These are phyloP conservation scores for Eristalis intricaria DNA, from an alignment of 2,888 invertebrate species.

Conservation along the genomic window DNA sequence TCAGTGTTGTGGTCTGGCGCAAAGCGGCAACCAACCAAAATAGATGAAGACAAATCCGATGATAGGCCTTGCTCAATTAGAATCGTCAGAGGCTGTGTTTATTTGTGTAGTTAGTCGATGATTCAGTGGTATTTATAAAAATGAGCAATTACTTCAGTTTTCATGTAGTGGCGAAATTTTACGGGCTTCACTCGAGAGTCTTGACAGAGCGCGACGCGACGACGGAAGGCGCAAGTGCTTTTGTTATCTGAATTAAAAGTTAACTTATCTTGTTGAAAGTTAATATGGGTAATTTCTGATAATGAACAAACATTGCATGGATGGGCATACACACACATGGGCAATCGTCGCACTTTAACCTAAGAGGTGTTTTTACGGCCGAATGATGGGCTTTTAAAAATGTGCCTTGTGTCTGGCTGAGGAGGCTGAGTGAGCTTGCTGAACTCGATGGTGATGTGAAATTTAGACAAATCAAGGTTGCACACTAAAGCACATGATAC, in stretches of 20 bases:
- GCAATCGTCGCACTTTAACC: slow-evolving; percentile 14
- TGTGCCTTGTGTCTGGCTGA: neutral
- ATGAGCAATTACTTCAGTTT: slow-evolving; percentile 11
- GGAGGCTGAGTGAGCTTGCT: neutral
- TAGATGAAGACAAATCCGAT: neutral
- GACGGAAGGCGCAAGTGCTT: neutral
- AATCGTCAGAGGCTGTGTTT: slow-evolving; percentile 18
- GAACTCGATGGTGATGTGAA: neutral
- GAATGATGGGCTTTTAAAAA: neutral
- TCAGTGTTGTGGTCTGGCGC: slow-evolving; percentile 33
- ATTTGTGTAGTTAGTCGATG: neutral
- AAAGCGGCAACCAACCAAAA: neutral
- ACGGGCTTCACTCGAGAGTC: neutral
- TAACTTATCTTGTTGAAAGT: slow-evolving; percentile 45
- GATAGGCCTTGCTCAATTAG: slow-evolving; percentile 6
- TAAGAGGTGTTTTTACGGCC: neutral
- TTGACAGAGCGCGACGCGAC: neutral
- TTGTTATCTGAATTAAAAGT: slow-evolving; percentile 21
- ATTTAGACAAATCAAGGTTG: neutral
- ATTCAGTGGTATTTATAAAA: neutral
- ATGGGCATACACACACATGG: neutral
- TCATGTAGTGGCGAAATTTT: neutral
- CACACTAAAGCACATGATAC: neutral
- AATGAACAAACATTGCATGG: neutral
- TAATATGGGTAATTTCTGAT: slow-evolving; percentile 46